A percentile compares a stretch with the other conserved stretches of the same genome.
Conservation (phyloP, 2,797 vertebrate genomes). For the Brachyalestes nurse region DNA sequence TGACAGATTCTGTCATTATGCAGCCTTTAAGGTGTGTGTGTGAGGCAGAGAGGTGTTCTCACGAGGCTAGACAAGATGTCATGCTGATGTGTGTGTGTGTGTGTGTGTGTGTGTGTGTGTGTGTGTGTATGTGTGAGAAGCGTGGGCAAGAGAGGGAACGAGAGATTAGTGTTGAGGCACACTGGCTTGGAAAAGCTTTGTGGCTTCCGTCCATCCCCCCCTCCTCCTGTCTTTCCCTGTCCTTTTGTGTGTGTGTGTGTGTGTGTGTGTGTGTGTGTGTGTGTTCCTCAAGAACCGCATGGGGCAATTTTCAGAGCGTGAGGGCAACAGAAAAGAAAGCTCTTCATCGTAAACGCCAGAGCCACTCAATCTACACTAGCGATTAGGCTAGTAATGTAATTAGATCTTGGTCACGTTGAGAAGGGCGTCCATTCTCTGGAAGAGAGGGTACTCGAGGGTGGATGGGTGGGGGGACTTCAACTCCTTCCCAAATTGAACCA, state of each 20-base stretch:
- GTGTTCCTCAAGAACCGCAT: slow-evolving; percentile 38
- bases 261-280: slow-evolving; percentile 17
- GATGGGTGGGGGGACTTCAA: slow-evolving; percentile 26
- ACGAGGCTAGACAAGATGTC: slow-evolving; percentile 35
- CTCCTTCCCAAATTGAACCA: slow-evolving; percentile 32
- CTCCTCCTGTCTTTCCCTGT: background rate
- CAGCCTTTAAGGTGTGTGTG: slow-evolving; percentile 32
- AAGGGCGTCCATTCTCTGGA: slow-evolving; percentile 35
- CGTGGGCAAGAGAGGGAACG: slow-evolving; percentile 38
- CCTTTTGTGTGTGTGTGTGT: slow-evolving; percentile 10
- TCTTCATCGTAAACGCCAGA: slow-evolving; percentile 31
- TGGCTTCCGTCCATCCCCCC: slow-evolving; percentile 12
- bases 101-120: slow-evolving; percentile 13
- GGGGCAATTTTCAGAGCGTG: slow-evolving; percentile 37
- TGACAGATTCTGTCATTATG: slow-evolving; percentile 37
- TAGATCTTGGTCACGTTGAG: slow-evolving; percentile 47
- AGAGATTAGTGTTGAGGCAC: slow-evolving; percentile 45
- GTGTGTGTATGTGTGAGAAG: slow-evolving; percentile 11
- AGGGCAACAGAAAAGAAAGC: slow-evolving; percentile 28
- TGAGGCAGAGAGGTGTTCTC: slow-evolving; percentile 33
- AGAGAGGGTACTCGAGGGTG: slow-evolving; percentile 20
- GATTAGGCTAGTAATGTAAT: slow-evolving; percentile 48
- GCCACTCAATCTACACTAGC: slow-evolving; percentile 38
- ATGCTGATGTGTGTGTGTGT: slow-evolving; percentile 2
- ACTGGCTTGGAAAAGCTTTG: slow-evolving; percentile 47